Evolutionary conservation across 2,888 invertebrate species (phyloP).

Genomic region (Eutolmus rufibarbis): DNA sequence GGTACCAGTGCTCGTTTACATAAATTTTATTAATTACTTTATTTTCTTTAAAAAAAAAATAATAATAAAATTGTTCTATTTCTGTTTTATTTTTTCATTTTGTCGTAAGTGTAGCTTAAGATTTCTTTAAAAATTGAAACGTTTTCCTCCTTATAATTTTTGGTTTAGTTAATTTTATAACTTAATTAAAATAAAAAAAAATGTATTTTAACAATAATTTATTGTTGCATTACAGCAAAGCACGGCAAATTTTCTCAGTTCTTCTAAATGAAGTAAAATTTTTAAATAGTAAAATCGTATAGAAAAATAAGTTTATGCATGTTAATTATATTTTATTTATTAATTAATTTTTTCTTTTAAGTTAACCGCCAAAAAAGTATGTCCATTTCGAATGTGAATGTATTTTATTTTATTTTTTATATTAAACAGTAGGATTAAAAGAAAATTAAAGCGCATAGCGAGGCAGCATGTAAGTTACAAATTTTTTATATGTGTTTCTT

Average conservation of each 20-base stretch:
- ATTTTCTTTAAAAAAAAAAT: no score
- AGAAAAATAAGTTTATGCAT: background rate
- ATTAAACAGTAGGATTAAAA: background rate
- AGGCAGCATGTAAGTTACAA: background rate
- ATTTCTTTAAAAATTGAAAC: background rate
- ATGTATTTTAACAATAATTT: background rate
- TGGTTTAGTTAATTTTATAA: background rate
- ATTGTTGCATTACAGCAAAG: conserved; percentile 11
- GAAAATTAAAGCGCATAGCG: background rate
- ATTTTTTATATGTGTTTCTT: background rate
- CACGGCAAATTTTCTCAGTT: conserved; percentile 15
- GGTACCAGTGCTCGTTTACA: background rate
- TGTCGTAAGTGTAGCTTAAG: background rate
- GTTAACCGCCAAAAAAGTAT: background rate
- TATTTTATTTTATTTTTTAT: background rate
- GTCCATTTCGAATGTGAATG: background rate
- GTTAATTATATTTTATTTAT: background rate
- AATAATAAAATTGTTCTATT: background rate
- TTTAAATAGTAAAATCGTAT: background rate
- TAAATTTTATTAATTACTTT: background rate
- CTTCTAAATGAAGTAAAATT: background rate
- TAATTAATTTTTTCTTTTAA: background rate
- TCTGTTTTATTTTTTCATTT: background rate
- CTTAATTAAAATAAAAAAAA: background rate
- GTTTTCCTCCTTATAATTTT: background rate